These are phyloP conservation scores for Leucania comma DNA, from an alignment of 2,888 invertebrate genomes.

Conservation along the genomic window DNA sequence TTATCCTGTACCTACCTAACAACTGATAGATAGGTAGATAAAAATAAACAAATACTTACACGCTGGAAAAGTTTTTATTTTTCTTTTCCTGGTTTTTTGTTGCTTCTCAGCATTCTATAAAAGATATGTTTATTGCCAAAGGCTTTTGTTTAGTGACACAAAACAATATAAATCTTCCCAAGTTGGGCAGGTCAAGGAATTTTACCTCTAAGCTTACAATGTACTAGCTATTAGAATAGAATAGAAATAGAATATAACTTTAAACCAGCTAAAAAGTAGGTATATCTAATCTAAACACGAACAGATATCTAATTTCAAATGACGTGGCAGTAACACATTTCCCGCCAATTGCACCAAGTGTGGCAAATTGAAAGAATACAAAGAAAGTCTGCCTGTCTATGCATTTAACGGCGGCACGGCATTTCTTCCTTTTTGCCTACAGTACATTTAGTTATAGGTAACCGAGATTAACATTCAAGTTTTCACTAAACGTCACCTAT, in stretches of 20 bases:
- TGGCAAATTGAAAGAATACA: conserved; percentile 47
- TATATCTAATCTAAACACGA: not conserved
- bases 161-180: conserved; percentile 1
- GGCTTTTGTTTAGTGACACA: not conserved
- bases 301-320: not conserved
- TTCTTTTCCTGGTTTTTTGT: not conserved
- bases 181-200: conserved; percentile 23
- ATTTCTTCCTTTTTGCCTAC: conserved; percentile 2
- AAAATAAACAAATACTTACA: not conserved
- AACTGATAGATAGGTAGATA: not conserved
- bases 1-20: conserved; percentile 11
- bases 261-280: conserved; percentile 3
- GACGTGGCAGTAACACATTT: not conserved
- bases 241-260: too few relatives aligned
- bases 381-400: conserved; percentile 30
- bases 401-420: conserved; percentile 21
- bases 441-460: conserved; percentile 10
- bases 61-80: not conserved
- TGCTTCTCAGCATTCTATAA: not conserved
- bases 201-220: not conserved
- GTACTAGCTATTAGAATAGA: not conserved
- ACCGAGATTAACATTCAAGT: not conserved
- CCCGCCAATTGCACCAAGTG: conserved; percentile 48
- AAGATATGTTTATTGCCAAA: not conserved
- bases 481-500: too few relatives aligned